These are phyloP conservation scores for Rhincodon typus DNA, from an alignment of 2,797 vertebrate species.

Conservation along the genomic window DNA sequence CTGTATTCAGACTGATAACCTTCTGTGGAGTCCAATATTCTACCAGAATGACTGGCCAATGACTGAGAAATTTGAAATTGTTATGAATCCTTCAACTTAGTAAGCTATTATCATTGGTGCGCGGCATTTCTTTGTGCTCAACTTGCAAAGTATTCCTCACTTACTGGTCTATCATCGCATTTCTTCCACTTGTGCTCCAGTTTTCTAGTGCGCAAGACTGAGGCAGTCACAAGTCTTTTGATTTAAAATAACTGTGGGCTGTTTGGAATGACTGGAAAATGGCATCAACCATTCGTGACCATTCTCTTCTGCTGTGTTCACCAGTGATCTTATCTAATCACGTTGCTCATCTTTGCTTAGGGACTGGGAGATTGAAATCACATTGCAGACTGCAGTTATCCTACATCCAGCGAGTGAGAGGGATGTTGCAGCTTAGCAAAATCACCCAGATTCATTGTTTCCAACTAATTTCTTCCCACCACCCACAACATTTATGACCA, in stretches of 20 bases:
- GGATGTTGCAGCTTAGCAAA: conserved; percentile 31
- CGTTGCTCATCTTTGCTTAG: background rate
- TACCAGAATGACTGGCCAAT: background rate
- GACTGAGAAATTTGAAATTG: background rate
- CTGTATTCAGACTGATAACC: background rate
- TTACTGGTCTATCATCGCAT: background rate
- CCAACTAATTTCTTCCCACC: too few species aligned
- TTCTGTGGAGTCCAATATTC: background rate
- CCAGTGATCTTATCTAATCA: background rate
- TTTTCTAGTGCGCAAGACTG: background rate
- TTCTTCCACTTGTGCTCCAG: background rate
- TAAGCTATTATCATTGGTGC: background rate
- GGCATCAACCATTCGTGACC: background rate
- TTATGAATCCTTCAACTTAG: background rate
- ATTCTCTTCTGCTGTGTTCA: background rate
- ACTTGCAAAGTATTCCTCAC: background rate
- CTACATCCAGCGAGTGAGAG: background rate
- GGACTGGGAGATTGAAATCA: background rate
- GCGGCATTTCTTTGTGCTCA: background rate
- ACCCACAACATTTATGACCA: conserved; percentile 26
- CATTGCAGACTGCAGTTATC: background rate
- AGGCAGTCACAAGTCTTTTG: background rate
- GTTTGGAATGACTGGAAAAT: background rate
- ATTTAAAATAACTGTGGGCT: background rate
- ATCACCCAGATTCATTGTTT: too few species aligned